Base-by-base conservation (phyloP, 2,888 invertebrate genomes). In the Lycia hirtaria region DNA sequence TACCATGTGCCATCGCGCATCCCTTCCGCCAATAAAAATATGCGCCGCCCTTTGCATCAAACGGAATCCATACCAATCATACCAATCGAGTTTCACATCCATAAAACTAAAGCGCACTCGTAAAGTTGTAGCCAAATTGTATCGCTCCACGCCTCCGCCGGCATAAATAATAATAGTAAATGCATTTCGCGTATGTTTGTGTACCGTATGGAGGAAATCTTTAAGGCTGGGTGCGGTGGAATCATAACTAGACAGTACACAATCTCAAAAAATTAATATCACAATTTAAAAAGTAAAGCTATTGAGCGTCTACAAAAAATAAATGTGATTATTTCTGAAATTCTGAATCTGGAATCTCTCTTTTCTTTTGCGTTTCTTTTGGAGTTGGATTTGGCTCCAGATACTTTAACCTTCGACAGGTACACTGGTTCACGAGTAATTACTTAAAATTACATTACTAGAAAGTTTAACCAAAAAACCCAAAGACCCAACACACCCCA, bases 141-240 rank as follows among this genome's bases (percentile, higher is more conserved):
- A 75, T 75, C 80, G 78, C 70, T 86, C 84, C 66, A 55, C 85
- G 82, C 83, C 80, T 80, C 60, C 58, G 60, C 68, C 65, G 62
- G 64, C 77, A 78, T 85, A 85, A 83, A 86, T 87, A 88, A 89
- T 87, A 87, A 88, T 81, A 83, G 84, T 81, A 82, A 81, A 86
- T 85, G 85, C 83, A 84, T 80, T 76, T 80, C 75, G 52, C 75
- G 73, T 81, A 77, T 80, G 76, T 76, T 72, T 72, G 71, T 56
- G 68, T 59, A 59, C 62, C 56, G 73, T 72, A 70, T 63, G 65
- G 69, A 71, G 76, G 78, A 83, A 84, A 83, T 85, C 85, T 83
- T 80, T 78, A 75, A 78, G 76, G 72, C 72, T 65, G 49, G 43
- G 43, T 35, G 22, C 32, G 40, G 19, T 55, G 28, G 28, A 56